Base-by-base conservation (phyloP, 1,140 invertebrate species). In the Myzus persicae region DNA sequence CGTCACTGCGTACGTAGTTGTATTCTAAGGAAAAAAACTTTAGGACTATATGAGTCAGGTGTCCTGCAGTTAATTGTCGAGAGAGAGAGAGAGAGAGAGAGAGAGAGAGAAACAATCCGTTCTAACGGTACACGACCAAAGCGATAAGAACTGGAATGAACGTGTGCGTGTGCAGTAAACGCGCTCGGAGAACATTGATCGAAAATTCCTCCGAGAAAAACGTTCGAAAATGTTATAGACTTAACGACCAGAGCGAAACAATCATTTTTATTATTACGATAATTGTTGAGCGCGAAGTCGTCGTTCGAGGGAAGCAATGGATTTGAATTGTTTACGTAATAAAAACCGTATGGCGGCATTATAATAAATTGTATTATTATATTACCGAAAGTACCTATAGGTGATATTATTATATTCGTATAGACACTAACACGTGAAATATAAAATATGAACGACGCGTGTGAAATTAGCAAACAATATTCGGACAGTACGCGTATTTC, bases 91-190 rank as follows among this genome's bases (percentile, higher is more conserved):
- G 42, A 46, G 42, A 8, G 11, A 44, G 40, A 44, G 40, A 42
- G 3, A 31, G 44, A 87, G 44, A 87, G 42, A 87, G 18, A 87
- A 48, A 48, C n/a, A 36, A 48, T 87, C 85, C 85, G n/a, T 46
- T 36, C 44, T 87, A 87, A 87, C 85, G 85, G 85, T 87, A 87
- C 24, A 44, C 84, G 44, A 36, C 46, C 20, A n/a, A 4, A 36
- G 84, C 87, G 87, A 89, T 89, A 89, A 89, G 44, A 48, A 89
- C 87, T 48, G 87, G 87, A 89, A 89, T 51, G n/a, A 46, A 48
- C 22, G 20, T 42, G 82, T 38, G 38, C 24, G 81, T 59, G 38
- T 24, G 22, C 24, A 42, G 36, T 20, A 40, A 81, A 42, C 82
- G 11, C n/a, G n/a, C 87, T 46, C n/a, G 46, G 18, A 51, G 87